These are phyloP conservation scores for Sander vitreus DNA, from an alignment of 2,113 vertebrate species.

Conservation along the genomic window DNA sequence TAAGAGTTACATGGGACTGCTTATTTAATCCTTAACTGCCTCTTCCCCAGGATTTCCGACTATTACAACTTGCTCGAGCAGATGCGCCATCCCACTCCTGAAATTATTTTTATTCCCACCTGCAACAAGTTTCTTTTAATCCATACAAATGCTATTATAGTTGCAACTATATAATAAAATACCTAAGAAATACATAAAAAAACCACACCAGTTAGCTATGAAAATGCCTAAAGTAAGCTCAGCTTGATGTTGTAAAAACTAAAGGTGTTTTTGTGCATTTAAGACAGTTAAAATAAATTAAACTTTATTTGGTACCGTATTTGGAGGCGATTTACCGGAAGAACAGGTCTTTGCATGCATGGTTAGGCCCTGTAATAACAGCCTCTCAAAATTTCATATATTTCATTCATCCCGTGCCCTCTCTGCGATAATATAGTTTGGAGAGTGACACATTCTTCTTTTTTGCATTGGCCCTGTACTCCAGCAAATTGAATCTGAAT, in stretches of 20 bases:
- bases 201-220: neutral
- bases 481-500: slow-evolving; percentile 1
- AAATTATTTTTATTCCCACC: neutral
- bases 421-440: no score
- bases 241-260: neutral
- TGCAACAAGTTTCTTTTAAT: neutral
- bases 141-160: neutral
- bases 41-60: neutral
- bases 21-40: neutral
- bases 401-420: no score
- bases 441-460: neutral
- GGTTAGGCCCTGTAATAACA: slow-evolving; percentile 10
- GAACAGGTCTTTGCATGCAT: slow-evolving; percentile 15
- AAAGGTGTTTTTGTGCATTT: neutral
- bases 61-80: neutral
- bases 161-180: neutral
- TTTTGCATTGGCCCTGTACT: neutral
- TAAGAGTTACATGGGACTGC: neutral
- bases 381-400: no score
- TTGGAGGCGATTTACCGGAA: slow-evolving; percentile 20
- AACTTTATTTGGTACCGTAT: neutral
- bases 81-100: neutral
- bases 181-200: neutral
- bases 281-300: neutral
- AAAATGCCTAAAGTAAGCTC: neutral